phyloP scores from a whole-genome alignment of 1,140 invertebrate species.

The Penaeus chinensis region DNA sequence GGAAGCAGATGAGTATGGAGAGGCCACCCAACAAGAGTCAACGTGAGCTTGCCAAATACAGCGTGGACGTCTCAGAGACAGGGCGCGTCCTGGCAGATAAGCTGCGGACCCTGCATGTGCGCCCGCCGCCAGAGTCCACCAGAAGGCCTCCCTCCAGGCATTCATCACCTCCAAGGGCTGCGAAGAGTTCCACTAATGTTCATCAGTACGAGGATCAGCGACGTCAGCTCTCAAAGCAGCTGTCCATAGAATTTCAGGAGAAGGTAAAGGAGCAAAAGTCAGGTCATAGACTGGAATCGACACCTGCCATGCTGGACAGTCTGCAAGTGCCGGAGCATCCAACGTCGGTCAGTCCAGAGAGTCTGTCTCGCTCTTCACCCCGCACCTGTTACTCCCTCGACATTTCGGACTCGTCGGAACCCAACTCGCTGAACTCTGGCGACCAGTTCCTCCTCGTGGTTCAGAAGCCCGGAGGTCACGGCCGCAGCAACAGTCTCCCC shows the following conservation, averaged over 20 bases:
- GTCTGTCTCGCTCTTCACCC: constrained; percentile 67
- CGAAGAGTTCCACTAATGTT: constrained; percentile 34
- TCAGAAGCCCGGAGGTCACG: constrained; percentile 54
- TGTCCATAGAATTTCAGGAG: constrained; percentile 62
- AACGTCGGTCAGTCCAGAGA: constrained; percentile 60
- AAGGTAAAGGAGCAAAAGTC: constrained; percentile 53
- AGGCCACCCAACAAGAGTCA: constrained; percentile 46
- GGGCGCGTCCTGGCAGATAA: constrained; percentile 53
- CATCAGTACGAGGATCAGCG: constrained; percentile 56
- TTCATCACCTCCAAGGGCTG: constrained; percentile 24
- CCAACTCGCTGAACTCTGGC: constrained; percentile 61
- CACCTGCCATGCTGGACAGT: constrained; percentile 46
- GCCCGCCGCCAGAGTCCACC: constrained; percentile 46
- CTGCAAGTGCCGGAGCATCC: constrained; percentile 43
- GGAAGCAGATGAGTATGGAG: constrained; percentile 65
- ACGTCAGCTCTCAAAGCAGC: constrained; percentile 60
- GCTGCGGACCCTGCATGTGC: constrained; percentile 41
- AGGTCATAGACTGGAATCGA: constrained; percentile 18
- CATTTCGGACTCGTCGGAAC: constrained; percentile 69
- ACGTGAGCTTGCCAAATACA: constrained; percentile 40
- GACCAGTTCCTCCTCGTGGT: constrained; percentile 63
- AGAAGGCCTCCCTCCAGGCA: constrained; percentile 22
- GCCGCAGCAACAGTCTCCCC: constrained; percentile 59
- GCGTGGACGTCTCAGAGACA: constrained; percentile 50
- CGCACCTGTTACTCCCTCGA: constrained; percentile 73